Percentiles rank a stretch among this genome's conserved stretches.
phyloP scores from a whole-genome alignment of 2,113 vertebrate genomes.

The Sinocyclocheilus maitianheensis region DNA sequence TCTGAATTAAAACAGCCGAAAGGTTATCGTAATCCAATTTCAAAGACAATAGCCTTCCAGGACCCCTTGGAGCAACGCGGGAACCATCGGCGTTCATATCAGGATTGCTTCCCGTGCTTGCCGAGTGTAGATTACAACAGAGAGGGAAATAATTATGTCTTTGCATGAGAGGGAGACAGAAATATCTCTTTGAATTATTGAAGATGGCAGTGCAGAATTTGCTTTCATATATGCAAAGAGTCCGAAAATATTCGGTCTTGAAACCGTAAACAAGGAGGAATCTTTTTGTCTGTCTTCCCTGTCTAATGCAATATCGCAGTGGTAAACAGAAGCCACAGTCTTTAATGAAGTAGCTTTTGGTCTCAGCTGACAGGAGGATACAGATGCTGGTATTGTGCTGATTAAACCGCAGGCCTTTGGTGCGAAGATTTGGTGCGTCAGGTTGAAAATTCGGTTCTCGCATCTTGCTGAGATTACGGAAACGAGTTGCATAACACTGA shows the following conservation, averaged over 20 bases:
- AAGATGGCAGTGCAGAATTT: conserved; percentile 58
- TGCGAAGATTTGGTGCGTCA: neutral
- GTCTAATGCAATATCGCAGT: conserved; percentile 50
- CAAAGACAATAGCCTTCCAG: conserved; percentile 74
- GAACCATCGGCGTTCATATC: conserved; percentile 62
- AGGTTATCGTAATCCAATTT: conserved; percentile 85
- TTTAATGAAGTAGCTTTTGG: conserved; percentile 54
- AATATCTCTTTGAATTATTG: conserved; percentile 54
- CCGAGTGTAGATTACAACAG: conserved; percentile 72
- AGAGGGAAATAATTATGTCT: conserved; percentile 75
- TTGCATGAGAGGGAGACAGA: conserved; percentile 41
- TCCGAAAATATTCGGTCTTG: conserved; percentile 58
- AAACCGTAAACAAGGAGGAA: conserved; percentile 67
- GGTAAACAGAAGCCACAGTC: conserved; percentile 41
- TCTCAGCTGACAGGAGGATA: conserved; percentile 42
- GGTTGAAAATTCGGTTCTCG: neutral
- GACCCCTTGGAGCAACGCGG: conserved; percentile 61
- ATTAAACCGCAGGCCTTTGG: conserved; percentile 41
- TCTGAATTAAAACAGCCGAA: conserved; percentile 78
- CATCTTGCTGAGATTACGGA: neutral
- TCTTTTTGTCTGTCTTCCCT: conserved; percentile 49
- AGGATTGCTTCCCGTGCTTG: conserved; percentile 73
- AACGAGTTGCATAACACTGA: neutral
- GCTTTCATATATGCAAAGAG: conserved; percentile 64
- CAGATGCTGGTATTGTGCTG: conserved; percentile 33